Evolutionary conservation across 2,113 vertebrate species (phyloP).

Genomic region (Heterocephalus glaber): DNA sequence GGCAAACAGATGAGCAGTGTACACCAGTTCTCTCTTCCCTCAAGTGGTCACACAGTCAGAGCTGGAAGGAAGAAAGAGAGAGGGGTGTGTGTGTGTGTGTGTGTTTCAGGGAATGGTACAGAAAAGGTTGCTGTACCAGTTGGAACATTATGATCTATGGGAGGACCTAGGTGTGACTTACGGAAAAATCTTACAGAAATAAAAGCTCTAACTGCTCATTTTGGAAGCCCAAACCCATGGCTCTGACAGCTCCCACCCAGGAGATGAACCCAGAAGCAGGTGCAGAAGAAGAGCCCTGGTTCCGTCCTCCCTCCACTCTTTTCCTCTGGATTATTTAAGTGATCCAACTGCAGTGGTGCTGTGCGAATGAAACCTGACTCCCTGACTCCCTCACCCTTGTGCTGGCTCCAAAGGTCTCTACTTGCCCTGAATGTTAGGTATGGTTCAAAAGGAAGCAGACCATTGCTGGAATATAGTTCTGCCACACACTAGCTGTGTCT

Average conservation of each 20-base stretch:
- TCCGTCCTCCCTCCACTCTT: not conserved
- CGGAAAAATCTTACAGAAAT: not conserved
- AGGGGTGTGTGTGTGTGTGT: not conserved
- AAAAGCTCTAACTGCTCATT: not conserved
- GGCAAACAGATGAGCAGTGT: not conserved
- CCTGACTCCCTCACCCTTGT: not conserved
- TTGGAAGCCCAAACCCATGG: fast-evolving
- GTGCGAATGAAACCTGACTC: not conserved
- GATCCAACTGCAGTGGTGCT: not conserved
- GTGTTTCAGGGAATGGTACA: not conserved
- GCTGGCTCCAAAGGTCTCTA: not conserved
- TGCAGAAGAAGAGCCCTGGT: not conserved
- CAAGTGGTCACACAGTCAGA: not conserved
- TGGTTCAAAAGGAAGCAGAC: not conserved
- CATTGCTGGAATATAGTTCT: not conserved
- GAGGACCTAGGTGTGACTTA: not conserved
- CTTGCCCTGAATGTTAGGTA: not conserved
- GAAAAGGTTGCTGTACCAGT: not conserved
- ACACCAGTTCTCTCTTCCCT: not conserved
- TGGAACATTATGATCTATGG: not conserved
- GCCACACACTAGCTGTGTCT: not conserved
- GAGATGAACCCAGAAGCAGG: not conserved
- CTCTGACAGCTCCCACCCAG: not conserved
- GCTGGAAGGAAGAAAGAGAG: not conserved
- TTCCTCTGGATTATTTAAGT: not conserved